Evolutionary conservation across 2,113 vertebrate species (phyloP).

Genomic region (Athene noctua): DNA sequence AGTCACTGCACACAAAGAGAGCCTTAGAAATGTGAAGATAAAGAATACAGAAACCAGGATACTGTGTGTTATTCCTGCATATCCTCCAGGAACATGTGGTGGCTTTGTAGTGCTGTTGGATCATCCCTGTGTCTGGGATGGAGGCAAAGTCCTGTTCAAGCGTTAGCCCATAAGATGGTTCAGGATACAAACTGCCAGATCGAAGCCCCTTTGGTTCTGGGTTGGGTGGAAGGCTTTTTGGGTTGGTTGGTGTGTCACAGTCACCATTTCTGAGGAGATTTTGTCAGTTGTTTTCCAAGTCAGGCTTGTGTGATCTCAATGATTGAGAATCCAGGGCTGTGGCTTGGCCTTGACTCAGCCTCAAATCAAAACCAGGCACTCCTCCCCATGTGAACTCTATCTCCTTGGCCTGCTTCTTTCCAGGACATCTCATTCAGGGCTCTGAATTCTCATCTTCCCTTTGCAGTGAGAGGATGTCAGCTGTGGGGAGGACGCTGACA

Average conservation of each 20-base stretch:
- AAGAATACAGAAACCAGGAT: neutral
- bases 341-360: constrained; percentile 44
- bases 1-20: neutral
- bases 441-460: neutral
- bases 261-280: neutral
- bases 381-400: neutral
- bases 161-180: neutral
- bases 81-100: neutral
- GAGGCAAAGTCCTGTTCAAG: neutral
- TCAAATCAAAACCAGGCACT: constrained; percentile 7
- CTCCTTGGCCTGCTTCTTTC: neutral
- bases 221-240: neutral
- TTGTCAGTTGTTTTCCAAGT: neutral
- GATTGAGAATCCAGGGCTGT: constrained; percentile 14
- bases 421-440: neutral
- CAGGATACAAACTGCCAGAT: fast-evolving
- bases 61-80: neutral
- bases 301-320: neutral
- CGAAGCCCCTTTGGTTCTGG: neutral
- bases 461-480: neutral
- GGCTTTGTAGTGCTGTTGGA: neutral
- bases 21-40: neutral
- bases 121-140: neutral
- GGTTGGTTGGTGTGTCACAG: neutral
- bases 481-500: neutral